Evolutionary conservation across 2,113 vertebrate species (phyloP).

Genomic region (Reinhardtius hippoglossoides): DNA sequence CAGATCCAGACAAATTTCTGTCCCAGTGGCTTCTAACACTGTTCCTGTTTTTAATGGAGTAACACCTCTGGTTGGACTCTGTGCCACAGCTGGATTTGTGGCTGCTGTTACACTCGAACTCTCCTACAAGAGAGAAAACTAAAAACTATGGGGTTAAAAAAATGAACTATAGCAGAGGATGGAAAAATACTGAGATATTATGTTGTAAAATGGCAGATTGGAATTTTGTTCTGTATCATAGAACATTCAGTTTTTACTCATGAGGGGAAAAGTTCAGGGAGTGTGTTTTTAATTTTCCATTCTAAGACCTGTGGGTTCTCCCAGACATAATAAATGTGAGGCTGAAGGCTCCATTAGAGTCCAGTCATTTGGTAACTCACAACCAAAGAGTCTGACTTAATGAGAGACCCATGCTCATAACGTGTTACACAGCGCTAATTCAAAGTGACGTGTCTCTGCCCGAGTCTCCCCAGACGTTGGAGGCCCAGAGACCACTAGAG

Average conservation of each 20-base stretch:
- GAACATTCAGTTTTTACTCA: neutral
- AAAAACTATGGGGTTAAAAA: too few species aligned
- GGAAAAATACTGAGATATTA: conserved; percentile 25
- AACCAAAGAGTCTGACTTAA: conserved; percentile 19
- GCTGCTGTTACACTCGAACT: neutral
- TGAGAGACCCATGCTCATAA: conserved; percentile 9
- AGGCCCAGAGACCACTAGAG: neutral
- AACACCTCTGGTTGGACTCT: conserved; percentile 45
- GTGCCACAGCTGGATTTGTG: conserved; percentile 46
- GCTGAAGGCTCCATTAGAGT: neutral
- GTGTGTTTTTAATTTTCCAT: conserved; percentile 13
- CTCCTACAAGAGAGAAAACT: too few species aligned
- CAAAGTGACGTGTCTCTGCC: conserved; percentile 17
- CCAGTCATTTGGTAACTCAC: conserved; percentile 6
- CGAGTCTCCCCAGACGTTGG: neutral
- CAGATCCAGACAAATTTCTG: neutral
- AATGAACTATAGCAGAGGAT: neutral
- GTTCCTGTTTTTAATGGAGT: neutral
- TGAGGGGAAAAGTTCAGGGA: neutral
- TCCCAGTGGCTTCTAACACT: neutral
- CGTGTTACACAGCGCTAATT: conserved; percentile 11
- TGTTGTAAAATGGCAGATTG: conserved; percentile 36
- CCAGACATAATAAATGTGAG: conserved; percentile 6
- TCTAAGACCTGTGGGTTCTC: conserved; percentile 3
- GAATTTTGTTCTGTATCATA: neutral